Conservation (phyloP, 2,888 invertebrate species). For the Caenorhabditis plicata region DNA sequence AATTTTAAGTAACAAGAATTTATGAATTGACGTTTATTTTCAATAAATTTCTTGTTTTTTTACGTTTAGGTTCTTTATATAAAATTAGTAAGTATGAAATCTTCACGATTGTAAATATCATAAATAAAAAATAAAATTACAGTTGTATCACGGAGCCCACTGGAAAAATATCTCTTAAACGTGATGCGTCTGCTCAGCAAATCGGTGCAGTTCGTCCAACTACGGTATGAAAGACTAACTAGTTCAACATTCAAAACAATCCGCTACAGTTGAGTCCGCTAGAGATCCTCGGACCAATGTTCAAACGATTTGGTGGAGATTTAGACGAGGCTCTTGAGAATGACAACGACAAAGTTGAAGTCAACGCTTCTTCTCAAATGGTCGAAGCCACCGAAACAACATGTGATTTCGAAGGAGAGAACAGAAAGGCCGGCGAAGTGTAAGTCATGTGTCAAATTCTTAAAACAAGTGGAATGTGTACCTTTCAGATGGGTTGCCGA, state of each 20-base stretch:
- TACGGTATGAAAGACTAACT: constrained; percentile 8
- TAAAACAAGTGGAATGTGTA: neutral
- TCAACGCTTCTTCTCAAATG: constrained; percentile 24
- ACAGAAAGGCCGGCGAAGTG: constrained; percentile 20
- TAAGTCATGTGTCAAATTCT: constrained; percentile 1
- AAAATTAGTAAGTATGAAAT: no score
- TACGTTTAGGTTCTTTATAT: no score
- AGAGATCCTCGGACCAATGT: constrained; percentile 42
- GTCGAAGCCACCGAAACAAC: constrained; percentile 18
- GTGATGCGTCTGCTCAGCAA: constrained; percentile 25
- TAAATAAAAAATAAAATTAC: neutral
- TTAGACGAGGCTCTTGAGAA: constrained; percentile 6
- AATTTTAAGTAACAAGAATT: no score
- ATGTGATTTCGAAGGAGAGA: constrained; percentile 29
- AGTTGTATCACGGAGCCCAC: constrained; percentile 29
- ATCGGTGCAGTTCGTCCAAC: constrained; percentile 6
- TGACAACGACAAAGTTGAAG: constrained; percentile 6
- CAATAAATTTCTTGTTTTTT: no score
- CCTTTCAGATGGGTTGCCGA: constrained; percentile 49
- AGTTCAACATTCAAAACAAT: neutral
- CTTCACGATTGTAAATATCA: no score
- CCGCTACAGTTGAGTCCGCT: constrained; percentile 35
- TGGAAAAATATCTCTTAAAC: constrained; percentile 30
- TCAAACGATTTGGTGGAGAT: constrained; percentile 29
- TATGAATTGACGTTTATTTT: neutral